Base-by-base conservation (phyloP, 2,888 invertebrate species). In the Plebejus argus region DNA sequence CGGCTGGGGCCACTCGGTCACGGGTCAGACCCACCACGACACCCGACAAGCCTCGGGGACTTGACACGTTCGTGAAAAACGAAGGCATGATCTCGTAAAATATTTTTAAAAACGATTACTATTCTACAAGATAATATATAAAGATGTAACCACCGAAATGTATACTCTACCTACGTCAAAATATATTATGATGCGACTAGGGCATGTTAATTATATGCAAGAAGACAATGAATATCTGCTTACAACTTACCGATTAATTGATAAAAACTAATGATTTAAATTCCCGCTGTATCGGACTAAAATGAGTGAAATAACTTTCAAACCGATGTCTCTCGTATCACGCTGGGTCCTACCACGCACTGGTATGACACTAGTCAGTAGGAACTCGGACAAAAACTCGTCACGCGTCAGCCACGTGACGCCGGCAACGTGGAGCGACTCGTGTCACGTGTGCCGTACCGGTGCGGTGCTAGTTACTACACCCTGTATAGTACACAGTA, bases 311-410 rank as follows among this genome's bases (percentile, higher is more conserved):
- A 58, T 20, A n/a, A 20, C 20, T 58, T 58, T 7, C 8, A 58
- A 20, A 10, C 20, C 8, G 8, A 20, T n/a, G 20, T 58, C n/a
- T 58, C 20, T 20, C 8, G 58, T 56, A 56, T 56, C 56, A 56
- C n/a, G n/a, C 20, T n/a, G 3, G 58, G 1, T 7, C 10, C 58
- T 20, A 10, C n/a, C n/a, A n/a, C n/a, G n/a, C n/a, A n/a, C 18
- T 3, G 1, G 10, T 58, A 58, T 58, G 8, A n/a, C 58, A 20
- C 10, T 53, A 18, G 18, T 20, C 58, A 18, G 20, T 23, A 1
- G 58, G 58, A 20, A 61, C 20, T 61, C 58, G 58, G 58, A 61
- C 58, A 61, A 61, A 61, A 61, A 61, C 58, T 10, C 58, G 20
- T 18, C 53, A 18, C 53, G 53, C 53, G 53, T 56, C 18, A 15